Base-by-base conservation (phyloP, 2,113 vertebrate genomes). In the Apodemus sylvaticus region DNA sequence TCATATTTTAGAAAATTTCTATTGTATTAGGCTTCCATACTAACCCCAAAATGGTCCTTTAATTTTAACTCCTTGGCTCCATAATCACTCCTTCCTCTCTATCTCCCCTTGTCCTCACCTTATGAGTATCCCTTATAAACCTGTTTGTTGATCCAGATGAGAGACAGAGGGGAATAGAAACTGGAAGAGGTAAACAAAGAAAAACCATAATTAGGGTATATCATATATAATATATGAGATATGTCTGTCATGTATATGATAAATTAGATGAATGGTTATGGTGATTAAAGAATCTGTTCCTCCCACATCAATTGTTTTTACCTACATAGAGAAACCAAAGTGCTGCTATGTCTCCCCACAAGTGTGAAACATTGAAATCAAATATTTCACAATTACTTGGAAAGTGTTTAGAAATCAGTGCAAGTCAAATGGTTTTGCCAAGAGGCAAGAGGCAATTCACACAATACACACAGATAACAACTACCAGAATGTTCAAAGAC, bases 311-410 rank as follows among this genome's bases (percentile, higher is more conserved):
- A 91, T 39, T 64, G 83, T 91, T 36, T 64, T 64, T 26, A 86
- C 11, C 64, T 85, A 71, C 13, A 83, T 34, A 71, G 58, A 83
- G 36, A 96, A 95, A 70, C 5, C 0, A 22, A 88, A 45, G 17
- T 68, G 1, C 16, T 78, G 4, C 24, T 85, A 24, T 51, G 86
- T 96, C 94, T 88, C 91, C 39, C 6, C 22, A 11, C 53, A 95
- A 87, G 73, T 83, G 1, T 85, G 42, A 94, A 79, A 45, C 74
- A 53, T 94, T 45, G 90, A 45, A 45, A 60, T 81, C 0, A 86
- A 78, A 64, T 58, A 92, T 68, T 71, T 95, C 51, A 81, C 17
- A 92, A 70, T 76, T 87, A 48, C 83, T 83, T 95, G 90, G 39
- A 81, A 53, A 89, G 34, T 12, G 17, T 94, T 94, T 10, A 39